Evolutionary conservation across 1,140 invertebrate species (phyloP).

Genomic region (Bombus turneri): DNA sequence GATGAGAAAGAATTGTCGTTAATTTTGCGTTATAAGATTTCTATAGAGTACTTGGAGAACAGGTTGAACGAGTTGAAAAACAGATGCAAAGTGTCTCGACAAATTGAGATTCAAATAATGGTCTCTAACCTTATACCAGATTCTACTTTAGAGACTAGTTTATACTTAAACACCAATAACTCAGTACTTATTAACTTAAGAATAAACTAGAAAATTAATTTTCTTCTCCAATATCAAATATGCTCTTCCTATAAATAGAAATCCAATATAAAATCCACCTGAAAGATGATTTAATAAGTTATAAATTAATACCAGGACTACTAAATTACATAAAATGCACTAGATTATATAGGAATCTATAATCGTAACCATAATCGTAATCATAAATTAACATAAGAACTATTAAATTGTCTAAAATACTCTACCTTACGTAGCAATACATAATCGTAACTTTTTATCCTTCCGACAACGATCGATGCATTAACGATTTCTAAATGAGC

Average conservation of each 20-base stretch:
- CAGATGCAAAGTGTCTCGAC: not conserved
- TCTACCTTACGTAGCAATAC: too few relatives aligned
- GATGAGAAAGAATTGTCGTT: not conserved
- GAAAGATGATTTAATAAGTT: not conserved
- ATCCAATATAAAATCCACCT: too few relatives aligned
- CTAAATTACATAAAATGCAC: too few relatives aligned
- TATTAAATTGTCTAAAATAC: not conserved
- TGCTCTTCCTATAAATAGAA: not conserved
- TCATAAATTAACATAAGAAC: not conserved
- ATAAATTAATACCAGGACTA: not conserved
- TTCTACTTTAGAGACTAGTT: not conserved
- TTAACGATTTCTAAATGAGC: too few relatives aligned
- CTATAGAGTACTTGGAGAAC: not conserved
- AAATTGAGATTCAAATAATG: not conserved
- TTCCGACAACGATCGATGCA: too few relatives aligned
- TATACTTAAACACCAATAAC: not conserved
- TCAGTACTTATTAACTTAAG: not conserved
- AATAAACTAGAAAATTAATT: not conserved
- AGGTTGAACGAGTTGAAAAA: slow-evolving; percentile 12
- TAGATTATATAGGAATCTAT: not conserved
- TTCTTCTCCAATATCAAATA: not conserved
- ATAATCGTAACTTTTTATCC: too few relatives aligned
- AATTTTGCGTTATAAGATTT: not conserved
- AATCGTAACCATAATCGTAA: not conserved
- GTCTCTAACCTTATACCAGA: too few relatives aligned